These are phyloP conservation scores for Loxodonta africana DNA, from an alignment of 2,113 vertebrate genomes.

Conservation along the genomic window DNA sequence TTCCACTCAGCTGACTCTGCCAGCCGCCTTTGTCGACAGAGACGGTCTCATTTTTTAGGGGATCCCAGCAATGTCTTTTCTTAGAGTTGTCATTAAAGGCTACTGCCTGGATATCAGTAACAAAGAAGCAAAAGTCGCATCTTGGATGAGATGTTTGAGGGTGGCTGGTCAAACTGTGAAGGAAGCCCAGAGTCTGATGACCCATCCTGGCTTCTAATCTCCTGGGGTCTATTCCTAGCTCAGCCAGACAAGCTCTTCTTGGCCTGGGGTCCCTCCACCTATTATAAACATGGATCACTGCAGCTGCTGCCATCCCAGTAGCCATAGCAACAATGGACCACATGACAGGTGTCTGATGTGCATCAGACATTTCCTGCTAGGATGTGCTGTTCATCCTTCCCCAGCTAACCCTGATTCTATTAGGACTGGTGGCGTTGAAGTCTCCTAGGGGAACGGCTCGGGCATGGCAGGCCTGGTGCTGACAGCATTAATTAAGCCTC, in stretches of 20 bases:
- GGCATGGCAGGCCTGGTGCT: background rate
- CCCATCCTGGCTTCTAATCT: background rate
- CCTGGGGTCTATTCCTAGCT: background rate
- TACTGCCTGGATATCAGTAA: background rate
- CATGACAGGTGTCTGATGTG: constrained; percentile 63
- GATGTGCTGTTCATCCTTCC: constrained; percentile 5
- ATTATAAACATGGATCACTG: constrained; percentile 39
- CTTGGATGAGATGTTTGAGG: background rate
- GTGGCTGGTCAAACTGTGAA: background rate
- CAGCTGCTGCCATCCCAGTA: constrained; percentile 52
- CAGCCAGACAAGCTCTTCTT: background rate
- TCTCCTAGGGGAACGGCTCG: constrained; percentile 37
- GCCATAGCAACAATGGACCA: constrained; percentile 74
- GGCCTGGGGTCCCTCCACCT: constrained; percentile 55
- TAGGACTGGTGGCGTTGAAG: background rate
- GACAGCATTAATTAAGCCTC: constrained; percentile 72
- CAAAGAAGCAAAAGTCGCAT: background rate
- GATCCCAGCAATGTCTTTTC: background rate
- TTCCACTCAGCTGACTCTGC: background rate
- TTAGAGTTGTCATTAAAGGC: background rate
- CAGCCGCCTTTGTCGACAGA: background rate
- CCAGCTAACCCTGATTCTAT: background rate
- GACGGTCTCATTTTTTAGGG: constrained; percentile 50
- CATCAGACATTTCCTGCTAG: constrained; percentile 44
- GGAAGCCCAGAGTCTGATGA: background rate